These are phyloP conservation scores for Amiota mariae DNA, from an alignment of 2,888 invertebrate genomes.

Conservation along the genomic window DNA sequence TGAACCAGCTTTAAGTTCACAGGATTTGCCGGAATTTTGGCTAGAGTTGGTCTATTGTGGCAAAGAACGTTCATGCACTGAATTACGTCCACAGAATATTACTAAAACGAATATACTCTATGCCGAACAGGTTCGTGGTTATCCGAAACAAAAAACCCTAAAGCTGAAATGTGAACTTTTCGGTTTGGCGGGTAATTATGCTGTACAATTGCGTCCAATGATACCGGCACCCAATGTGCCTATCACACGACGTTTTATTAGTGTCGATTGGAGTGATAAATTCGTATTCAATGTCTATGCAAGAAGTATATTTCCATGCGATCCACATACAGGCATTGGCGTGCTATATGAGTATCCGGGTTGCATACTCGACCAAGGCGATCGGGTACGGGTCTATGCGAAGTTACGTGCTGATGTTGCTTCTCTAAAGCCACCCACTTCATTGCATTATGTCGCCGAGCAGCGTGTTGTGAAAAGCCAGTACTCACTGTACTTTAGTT, in stretches of 20 bases:
- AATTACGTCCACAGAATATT: conserved; percentile 73
- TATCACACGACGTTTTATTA: conserved; percentile 63
- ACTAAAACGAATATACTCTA: conserved; percentile 80
- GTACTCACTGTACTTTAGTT: conserved; percentile 85
- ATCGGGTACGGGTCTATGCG: conserved; percentile 86
- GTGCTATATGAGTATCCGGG: conserved; percentile 89
- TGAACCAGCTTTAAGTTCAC: conserved; percentile 68
- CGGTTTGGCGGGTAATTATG: conserved; percentile 88
- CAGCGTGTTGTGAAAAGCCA: conserved; percentile 81
- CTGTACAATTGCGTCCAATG: conserved; percentile 82
- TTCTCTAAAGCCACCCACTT: conserved; percentile 80
- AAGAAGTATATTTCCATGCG: conserved; percentile 87
- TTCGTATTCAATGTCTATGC: conserved; percentile 90
- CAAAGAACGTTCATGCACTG: conserved; percentile 82
- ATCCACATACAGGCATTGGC: conserved; percentile 81
- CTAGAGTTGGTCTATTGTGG: conserved; percentile 88
- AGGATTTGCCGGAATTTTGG: conserved; percentile 80
- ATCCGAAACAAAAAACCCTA: conserved; percentile 81
- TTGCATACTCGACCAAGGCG: conserved; percentile 84
- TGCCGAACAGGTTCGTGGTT: conserved; percentile 83
- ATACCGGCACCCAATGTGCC: conserved; percentile 75
- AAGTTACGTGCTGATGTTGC: conserved; percentile 81
- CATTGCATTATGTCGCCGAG: conserved; percentile 79
- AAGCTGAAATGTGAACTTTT: conserved; percentile 85
- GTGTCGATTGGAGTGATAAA: conserved; percentile 87